A percentile compares a stretch with the other conserved stretches of the same genome.
phyloP scores from a whole-genome alignment of 2,113 vertebrate species.

The Poeciliopsis turrubarensis region DNA sequence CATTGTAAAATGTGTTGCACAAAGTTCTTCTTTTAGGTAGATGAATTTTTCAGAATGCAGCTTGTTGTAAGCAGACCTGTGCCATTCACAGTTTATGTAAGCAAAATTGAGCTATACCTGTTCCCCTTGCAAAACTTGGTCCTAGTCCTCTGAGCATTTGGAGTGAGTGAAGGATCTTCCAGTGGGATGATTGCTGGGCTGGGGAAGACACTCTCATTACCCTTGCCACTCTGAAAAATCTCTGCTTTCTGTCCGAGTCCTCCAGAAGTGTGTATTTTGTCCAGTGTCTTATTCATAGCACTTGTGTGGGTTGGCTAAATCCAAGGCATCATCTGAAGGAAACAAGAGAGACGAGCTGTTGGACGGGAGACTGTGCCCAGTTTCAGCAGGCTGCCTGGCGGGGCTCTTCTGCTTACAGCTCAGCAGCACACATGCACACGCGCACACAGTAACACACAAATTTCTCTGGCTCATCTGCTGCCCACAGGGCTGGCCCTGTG shows the following conservation, averaged over 20 bases:
- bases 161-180: conserved; percentile 61
- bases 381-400: conserved; percentile 56
- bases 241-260: conserved; percentile 76
- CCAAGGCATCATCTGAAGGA: conserved; percentile 80
- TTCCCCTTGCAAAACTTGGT: conserved; percentile 67
- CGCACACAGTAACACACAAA: conserved; percentile 31
- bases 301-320: conserved; percentile 73
- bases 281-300: conserved; percentile 82
- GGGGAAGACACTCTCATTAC: conserved; percentile 66
- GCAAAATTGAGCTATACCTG: conserved; percentile 70
- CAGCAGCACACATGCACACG: conserved; percentile 47
- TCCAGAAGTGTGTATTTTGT: conserved; percentile 72
- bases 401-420: conserved; percentile 67
- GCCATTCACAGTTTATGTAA: conserved; percentile 4
- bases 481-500: conserved; percentile 75
- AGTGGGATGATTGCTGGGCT: conserved; percentile 72
- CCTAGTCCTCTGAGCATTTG: conserved; percentile 67
- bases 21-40: conserved; percentile 15
- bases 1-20: conserved; percentile 8
- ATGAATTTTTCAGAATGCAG: neutral
- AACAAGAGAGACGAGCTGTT: conserved; percentile 61
- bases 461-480: conserved; percentile 71
- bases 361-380: conserved; percentile 58
- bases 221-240: conserved; percentile 72
- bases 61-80: neutral